phyloP scores from a whole-genome alignment of 2,797 vertebrate species.

The Acipenser transmontanus region DNA sequence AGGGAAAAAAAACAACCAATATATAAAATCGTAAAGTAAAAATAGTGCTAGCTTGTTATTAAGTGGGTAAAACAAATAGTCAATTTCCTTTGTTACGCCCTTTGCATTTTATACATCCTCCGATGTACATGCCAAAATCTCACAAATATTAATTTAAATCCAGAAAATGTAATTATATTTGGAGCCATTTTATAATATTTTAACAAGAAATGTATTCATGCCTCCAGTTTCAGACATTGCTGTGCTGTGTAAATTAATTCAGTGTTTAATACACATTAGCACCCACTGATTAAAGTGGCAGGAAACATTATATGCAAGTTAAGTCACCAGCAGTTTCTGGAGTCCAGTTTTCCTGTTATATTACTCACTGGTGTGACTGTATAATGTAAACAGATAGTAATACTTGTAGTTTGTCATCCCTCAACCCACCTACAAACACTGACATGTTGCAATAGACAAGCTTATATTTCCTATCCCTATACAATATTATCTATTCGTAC shows the following conservation, averaged over 20 bases:
- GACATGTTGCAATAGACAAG: too few species aligned
- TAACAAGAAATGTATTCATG: slow-evolving; percentile 2
- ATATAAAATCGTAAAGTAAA: slow-evolving; percentile 19
- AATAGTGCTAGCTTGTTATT: slow-evolving; percentile 20
- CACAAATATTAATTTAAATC: slow-evolving; percentile 1
- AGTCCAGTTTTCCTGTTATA: background rate
- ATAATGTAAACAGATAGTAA: too few species aligned
- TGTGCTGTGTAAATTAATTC: background rate
- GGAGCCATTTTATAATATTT: background rate
- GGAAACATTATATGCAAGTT: slow-evolving; percentile 2
- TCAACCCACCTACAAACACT: too few species aligned
- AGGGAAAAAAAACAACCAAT: background rate
- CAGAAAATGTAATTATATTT: background rate
- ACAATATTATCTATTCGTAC: background rate
- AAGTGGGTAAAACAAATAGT: slow-evolving; percentile 29
- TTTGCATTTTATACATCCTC: too few species aligned
- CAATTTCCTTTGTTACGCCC: slow-evolving; percentile 23
- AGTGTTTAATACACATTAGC: slow-evolving; percentile 30
- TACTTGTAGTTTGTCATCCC: too few species aligned
- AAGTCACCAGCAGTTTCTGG: background rate
- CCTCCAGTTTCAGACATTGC: slow-evolving; percentile 24
- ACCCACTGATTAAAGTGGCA: slow-evolving; percentile 11
- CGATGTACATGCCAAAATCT: too few species aligned
- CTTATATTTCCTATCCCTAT: background rate
- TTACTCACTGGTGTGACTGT: background rate